These are phyloP conservation scores for Agrochola lychnidis DNA, from an alignment of 2,888 invertebrate species.

Conservation along the genomic window DNA sequence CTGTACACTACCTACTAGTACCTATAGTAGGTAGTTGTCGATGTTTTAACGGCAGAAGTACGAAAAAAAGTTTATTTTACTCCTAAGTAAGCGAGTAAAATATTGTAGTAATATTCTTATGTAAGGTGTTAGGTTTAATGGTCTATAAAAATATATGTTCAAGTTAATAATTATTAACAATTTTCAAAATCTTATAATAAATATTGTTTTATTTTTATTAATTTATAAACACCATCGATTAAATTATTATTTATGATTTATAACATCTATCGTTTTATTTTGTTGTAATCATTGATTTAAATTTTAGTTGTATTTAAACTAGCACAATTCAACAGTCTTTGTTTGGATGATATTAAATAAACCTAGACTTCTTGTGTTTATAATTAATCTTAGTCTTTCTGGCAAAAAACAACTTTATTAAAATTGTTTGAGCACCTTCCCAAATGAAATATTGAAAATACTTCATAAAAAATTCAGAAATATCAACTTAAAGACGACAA, in stretches of 20 bases:
- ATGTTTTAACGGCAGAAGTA: too few relatives aligned
- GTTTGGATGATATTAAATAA: neutral
- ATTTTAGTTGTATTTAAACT: neutral
- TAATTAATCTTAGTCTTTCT: neutral
- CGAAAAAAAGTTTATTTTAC: too few relatives aligned
- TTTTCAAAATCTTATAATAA: too few relatives aligned
- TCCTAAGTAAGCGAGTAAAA: neutral
- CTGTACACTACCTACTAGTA: neutral
- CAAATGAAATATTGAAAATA: neutral
- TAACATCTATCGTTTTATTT: too few relatives aligned
- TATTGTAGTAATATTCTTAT: neutral
- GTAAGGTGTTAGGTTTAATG: slow-evolving; percentile 12
- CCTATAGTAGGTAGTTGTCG: too few relatives aligned
- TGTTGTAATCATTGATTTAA: too few relatives aligned
- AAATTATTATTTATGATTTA: too few relatives aligned
- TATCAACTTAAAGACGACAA: neutral
- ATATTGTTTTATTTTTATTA: too few relatives aligned
- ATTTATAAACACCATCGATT: too few relatives aligned
- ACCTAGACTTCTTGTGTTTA: neutral
- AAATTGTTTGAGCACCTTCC: neutral
- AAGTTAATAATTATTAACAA: too few relatives aligned
- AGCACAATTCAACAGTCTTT: neutral
- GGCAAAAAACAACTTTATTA: neutral
- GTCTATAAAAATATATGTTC: neutral
- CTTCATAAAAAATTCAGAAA: neutral